Evolutionary conservation across 2,888 invertebrate species (phyloP).

Genomic region (Stenodera caucasica): DNA sequence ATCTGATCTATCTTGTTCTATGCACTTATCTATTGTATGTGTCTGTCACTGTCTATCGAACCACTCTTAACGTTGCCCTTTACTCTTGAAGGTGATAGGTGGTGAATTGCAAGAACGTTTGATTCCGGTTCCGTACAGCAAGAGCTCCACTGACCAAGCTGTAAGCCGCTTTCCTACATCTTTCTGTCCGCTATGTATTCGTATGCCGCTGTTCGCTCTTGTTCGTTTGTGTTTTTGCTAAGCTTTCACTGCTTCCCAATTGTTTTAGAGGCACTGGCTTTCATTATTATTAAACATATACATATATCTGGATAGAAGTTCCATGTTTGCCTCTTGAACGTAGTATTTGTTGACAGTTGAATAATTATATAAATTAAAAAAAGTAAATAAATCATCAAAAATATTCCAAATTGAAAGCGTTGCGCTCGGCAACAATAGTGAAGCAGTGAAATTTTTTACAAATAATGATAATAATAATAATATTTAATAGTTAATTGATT

Average conservation of each 20-base stretch:
- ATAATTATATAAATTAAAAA: background rate
- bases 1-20: slow-evolving; percentile 58
- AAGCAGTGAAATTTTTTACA: slow-evolving; percentile 42
- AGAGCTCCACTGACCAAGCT: slow-evolving; percentile 99
- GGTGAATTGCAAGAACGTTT: slow-evolving; percentile 99
- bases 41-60: slow-evolving; percentile 61
- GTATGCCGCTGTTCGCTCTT: slow-evolving; percentile 55
- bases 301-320: background rate
- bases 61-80: slow-evolving; percentile 80
- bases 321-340: slow-evolving; percentile 23
- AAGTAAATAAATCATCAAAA: too few relatives aligned
- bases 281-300: slow-evolving; percentile 24
- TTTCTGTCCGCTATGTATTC: slow-evolving; percentile 58
- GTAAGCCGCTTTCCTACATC: slow-evolving; percentile 82
- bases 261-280: slow-evolving; percentile 39
- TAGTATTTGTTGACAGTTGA: slow-evolving; percentile 12
- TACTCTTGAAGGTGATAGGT: slow-evolving; percentile 99
- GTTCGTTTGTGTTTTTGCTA: slow-evolving; percentile 54
- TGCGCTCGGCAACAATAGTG: slow-evolving; percentile 35
- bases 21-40: slow-evolving; percentile 58
- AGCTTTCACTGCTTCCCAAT: slow-evolving; percentile 50
- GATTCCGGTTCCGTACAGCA: slow-evolving; percentile 99
- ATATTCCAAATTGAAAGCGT: slow-evolving; percentile 5
- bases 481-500: slow-evolving; percentile 33
- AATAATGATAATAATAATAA: slow-evolving; percentile 14